Conservation (phyloP, 2,113 vertebrate species). For the Gobius niger region DNA sequence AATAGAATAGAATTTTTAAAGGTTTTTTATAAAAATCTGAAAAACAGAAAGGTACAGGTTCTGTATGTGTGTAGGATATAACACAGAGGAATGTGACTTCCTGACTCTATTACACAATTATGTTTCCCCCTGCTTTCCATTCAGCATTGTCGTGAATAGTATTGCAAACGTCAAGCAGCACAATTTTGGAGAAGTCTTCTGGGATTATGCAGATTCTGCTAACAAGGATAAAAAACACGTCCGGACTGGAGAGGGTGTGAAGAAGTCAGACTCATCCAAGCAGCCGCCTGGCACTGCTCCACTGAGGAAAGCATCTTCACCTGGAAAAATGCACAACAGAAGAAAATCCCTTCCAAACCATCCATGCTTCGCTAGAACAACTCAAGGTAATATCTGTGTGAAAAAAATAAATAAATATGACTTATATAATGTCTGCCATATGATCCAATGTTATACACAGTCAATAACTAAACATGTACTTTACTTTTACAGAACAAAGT, state of each 20-base stretch:
- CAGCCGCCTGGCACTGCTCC: slow-evolving; percentile 1
- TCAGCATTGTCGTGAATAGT: slow-evolving; percentile 84
- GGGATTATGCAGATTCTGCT: slow-evolving; percentile 72
- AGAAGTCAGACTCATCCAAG: slow-evolving; percentile 34
- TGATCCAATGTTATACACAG: not conserved
- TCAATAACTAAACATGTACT: not conserved
- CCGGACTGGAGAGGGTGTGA: not conserved
- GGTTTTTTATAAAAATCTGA: no score
- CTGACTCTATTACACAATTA: not conserved
- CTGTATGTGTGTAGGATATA: no score
- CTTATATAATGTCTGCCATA: not conserved
- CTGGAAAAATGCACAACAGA: slow-evolving; percentile 12
- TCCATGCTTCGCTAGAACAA: slow-evolving; percentile 15
- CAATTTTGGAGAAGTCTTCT: slow-evolving; percentile 79
- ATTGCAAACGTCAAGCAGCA: slow-evolving; percentile 70
- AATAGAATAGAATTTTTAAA: not conserved
- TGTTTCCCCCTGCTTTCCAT: not conserved
- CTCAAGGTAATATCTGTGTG: slow-evolving; percentile 16
- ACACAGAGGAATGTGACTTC: no score
- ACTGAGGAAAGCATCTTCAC: not conserved
- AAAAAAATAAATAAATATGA: not conserved
- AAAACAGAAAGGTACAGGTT: no score
- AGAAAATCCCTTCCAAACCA: slow-evolving; percentile 17
- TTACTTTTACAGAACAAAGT: not conserved
- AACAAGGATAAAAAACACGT: slow-evolving; percentile 10